Percentiles rank a stretch among this genome's conserved stretches.
Conservation (phyloP, 2,113 vertebrate genomes). For the Muscicapa adusta region DNA sequence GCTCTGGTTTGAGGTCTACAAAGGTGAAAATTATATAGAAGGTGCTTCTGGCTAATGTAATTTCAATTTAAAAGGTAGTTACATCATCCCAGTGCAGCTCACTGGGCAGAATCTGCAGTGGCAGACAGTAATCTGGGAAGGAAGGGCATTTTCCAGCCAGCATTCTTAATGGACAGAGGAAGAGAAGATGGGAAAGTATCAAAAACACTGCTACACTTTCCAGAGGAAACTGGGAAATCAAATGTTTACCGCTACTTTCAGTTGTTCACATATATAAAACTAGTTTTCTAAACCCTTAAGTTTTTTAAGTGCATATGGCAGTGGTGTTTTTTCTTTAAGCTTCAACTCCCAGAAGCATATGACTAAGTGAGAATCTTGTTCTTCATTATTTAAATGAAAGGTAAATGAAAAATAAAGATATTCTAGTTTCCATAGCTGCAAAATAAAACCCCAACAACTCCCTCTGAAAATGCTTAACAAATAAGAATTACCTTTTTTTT, state of each 20-base stretch:
- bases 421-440: slow-evolving; percentile 37
- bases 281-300: not conserved
- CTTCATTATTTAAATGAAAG: slow-evolving; percentile 41
- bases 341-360: not conserved
- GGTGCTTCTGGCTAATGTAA: slow-evolving; percentile 32
- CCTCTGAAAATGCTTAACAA: not conserved
- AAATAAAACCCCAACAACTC: not conserved
- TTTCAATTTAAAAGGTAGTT: not conserved
- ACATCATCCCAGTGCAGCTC: not conserved
- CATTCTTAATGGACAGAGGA: not conserved
- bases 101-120: not conserved
- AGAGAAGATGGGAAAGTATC: not conserved
- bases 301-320: not conserved
- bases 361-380: slow-evolving; percentile 44
- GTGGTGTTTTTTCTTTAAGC: not conserved
- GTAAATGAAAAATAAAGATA: not conserved
- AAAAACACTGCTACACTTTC: not conserved
- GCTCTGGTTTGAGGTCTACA: not conserved
- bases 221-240: not conserved
- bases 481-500: not conserved
- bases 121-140: not conserved
- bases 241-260: not conserved
- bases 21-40: slow-evolving; percentile 26
- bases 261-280: not conserved
- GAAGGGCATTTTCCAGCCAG: not conserved